Conservation (phyloP, 2,888 invertebrate species). For the Bombylius discolor region DNA sequence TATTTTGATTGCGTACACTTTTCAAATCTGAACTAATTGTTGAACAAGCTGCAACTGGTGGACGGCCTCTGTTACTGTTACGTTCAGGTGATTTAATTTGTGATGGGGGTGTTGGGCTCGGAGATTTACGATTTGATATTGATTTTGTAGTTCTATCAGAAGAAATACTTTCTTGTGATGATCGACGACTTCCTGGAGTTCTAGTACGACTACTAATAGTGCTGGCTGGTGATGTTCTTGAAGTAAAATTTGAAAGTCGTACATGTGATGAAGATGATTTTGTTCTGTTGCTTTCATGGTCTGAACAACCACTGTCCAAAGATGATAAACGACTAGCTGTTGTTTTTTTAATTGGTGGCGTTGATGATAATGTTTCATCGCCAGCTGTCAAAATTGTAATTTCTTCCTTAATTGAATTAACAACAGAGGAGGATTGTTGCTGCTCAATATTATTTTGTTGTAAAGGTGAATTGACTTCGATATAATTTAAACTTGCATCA, state of each 20-base stretch:
- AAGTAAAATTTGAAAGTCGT: not conserved
- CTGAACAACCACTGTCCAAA: conserved; percentile 10
- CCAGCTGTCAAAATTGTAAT: not conserved
- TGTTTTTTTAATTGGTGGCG: not conserved
- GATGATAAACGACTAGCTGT: conserved; percentile 10
- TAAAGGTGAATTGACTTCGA: conserved; percentile 24
- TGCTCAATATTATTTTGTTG: not conserved
- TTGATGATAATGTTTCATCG: not conserved
- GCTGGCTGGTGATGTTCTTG: not conserved
- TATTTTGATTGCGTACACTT: not conserved
- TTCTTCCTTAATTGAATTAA: not conserved
- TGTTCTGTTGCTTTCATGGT: conserved; percentile 1
- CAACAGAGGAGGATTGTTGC: not conserved
- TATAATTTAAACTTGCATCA: conserved; percentile 35
- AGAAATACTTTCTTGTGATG: conserved; percentile 7
- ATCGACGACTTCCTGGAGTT: conserved; percentile 4
- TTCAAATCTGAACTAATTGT: not conserved
- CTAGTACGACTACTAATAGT: not conserved
- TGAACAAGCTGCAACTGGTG: conserved; percentile 2
- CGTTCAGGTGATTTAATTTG: conserved; percentile 5
- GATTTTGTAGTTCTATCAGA: not conserved
- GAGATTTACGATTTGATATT: not conserved
- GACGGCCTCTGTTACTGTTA: conserved; percentile 5
- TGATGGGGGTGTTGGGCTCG: not conserved
- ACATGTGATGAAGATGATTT: not conserved